phyloP scores from a whole-genome alignment of 2,888 invertebrate species.

The Rhagonycha lutea region DNA sequence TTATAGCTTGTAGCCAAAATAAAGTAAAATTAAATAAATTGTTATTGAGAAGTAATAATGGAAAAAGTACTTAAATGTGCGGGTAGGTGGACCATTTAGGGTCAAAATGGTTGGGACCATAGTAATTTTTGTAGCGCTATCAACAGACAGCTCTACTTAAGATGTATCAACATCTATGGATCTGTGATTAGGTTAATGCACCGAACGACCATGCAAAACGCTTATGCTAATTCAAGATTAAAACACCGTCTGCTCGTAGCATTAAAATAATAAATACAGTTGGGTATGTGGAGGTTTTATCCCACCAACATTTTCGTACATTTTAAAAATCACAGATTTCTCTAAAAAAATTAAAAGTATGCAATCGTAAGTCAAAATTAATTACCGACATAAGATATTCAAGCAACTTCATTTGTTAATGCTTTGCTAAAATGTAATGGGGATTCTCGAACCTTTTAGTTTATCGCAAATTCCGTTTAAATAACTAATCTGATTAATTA shows the following conservation, averaged over 20 bases:
- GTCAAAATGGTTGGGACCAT: background rate
- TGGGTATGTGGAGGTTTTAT: slow-evolving; percentile 2
- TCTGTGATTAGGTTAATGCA: slow-evolving; percentile 29
- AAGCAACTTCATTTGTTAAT: background rate
- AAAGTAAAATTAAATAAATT: slow-evolving; percentile 12
- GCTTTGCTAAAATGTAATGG: background rate
- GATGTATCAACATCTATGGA: slow-evolving; percentile 21
- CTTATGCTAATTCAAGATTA: slow-evolving; percentile 30
- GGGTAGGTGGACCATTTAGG: background rate
- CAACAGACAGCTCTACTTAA: slow-evolving; percentile 10
- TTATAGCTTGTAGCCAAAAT: slow-evolving; percentile 1
- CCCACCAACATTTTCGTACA: background rate
- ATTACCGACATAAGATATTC: background rate
- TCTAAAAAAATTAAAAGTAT: background rate
- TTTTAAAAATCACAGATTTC: background rate
- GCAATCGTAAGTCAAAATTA: background rate
- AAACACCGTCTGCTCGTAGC: slow-evolving; percentile 23
- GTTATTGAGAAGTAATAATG: slow-evolving; percentile 5
- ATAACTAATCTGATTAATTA: background rate
- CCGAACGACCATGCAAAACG: slow-evolving; percentile 24
- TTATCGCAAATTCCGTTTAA: background rate
- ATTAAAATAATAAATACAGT: slow-evolving; percentile 17
- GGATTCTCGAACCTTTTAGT: background rate
- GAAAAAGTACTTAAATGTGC: background rate
- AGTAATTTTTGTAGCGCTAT: slow-evolving; percentile 17